Conservation (phyloP, 2,113 vertebrate species). For the Daphoenositta chrysoptera region DNA sequence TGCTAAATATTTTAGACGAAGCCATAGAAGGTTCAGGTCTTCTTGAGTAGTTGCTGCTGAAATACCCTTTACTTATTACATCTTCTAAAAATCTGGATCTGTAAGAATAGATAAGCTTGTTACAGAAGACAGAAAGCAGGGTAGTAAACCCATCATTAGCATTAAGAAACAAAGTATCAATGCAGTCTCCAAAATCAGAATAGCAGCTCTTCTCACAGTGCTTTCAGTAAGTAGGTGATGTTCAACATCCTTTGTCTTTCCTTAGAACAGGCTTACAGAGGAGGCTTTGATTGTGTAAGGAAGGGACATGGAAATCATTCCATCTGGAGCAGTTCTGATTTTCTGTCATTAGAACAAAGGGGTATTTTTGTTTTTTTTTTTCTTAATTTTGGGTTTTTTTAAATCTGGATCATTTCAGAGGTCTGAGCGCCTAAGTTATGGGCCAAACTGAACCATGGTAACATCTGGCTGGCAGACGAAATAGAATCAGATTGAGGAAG, state of each 20-base stretch:
- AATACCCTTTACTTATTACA: not conserved
- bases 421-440: not conserved
- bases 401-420: not conserved
- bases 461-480: not conserved
- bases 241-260: not conserved
- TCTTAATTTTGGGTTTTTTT: not conserved
- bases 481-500: not conserved
- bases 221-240: not conserved
- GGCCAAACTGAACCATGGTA: not conserved
- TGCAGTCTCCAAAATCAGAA: not conserved
- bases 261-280: not conserved
- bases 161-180: not conserved
- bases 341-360: not conserved
- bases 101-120: not conserved
- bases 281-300: not conserved
- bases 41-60: not conserved
- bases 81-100: not conserved
- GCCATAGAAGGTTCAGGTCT: not conserved
- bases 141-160: not conserved
- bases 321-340: not conserved
- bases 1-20: not conserved
- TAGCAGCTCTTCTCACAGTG: not conserved
- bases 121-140: not conserved
- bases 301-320: not conserved
- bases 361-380: not conserved